These are phyloP conservation scores for Xylocopa sonorina DNA, from an alignment of 1,140 invertebrate genomes.

Conservation along the genomic window DNA sequence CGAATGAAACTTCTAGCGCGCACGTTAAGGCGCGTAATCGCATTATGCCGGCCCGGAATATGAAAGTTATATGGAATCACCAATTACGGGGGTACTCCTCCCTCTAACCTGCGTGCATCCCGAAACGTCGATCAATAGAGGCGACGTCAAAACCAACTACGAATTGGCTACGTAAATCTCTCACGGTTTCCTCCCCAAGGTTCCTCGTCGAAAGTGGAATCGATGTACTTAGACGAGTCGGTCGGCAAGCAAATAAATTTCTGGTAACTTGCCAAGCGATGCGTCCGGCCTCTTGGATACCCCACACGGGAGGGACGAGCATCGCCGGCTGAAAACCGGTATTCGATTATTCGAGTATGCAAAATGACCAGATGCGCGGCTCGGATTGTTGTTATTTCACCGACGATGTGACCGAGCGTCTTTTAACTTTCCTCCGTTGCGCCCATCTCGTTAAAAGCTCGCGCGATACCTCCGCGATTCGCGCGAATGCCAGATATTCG, in stretches of 20 bases:
- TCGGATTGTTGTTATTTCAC: slow-evolving; percentile 65
- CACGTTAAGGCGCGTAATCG: slow-evolving; percentile 19
- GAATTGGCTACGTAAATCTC: slow-evolving; percentile 63
- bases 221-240: slow-evolving; percentile 62
- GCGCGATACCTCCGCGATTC: background rate
- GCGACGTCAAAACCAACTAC: slow-evolving; percentile 56
- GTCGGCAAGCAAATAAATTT: slow-evolving; percentile 67
- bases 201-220: slow-evolving; percentile 51
- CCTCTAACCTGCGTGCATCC: slow-evolving; percentile 43
- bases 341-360: slow-evolving; percentile 70
- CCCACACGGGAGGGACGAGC: background rate
- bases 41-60: background rate
- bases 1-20: slow-evolving; percentile 1
- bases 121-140: slow-evolving; percentile 51
- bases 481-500: background rate
- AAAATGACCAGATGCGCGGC: slow-evolving; percentile 62
- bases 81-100: slow-evolving; percentile 39
- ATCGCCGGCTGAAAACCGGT: slow-evolving; percentile 33
- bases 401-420: slow-evolving; percentile 7
- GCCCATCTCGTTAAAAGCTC: background rate
- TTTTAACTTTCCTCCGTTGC: background rate
- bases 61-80: slow-evolving; percentile 31
- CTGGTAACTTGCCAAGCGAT: slow-evolving; percentile 62
- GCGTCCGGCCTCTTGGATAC: slow-evolving; percentile 27
- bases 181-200: slow-evolving; percentile 36